Evolutionary conservation across 2,113 vertebrate species (phyloP).

Genomic region (Mungos mungo): DNA sequence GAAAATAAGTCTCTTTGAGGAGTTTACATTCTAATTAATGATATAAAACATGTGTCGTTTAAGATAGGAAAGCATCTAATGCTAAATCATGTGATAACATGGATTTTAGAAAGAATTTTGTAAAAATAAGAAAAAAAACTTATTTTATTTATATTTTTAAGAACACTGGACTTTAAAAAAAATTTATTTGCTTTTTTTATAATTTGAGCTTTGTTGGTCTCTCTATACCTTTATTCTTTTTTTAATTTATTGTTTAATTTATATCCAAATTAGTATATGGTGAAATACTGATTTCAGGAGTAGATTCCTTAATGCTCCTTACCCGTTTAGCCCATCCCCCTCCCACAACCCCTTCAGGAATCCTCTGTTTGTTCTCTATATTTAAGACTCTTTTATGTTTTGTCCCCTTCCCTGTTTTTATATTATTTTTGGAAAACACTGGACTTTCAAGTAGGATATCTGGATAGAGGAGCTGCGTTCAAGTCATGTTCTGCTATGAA

Average conservation of each 20-base stretch:
- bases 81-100: not conserved
- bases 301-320: no score
- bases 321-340: no score
- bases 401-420: no score
- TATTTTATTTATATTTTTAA: not conserved
- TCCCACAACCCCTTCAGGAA: no score
- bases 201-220: no score
- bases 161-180: not conserved
- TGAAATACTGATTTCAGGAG: no score
- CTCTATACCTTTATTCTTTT: not conserved
- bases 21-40: not conserved
- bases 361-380: no score
- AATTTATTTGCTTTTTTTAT: not conserved
- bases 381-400: no score
- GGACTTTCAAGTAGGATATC: not conserved
- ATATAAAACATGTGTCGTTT: not conserved
- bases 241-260: no score
- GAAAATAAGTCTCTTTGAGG: not conserved
- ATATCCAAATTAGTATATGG: no score
- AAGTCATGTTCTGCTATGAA: no score
- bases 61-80: not conserved
- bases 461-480: not conserved
- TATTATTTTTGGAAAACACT: no score
- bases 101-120: not conserved
- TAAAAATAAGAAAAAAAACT: not conserved